Evolutionary conservation across 2,888 invertebrate genomes (phyloP), one percentile per base, ranked within the genome.

Genomic region (Campoplex capitator): DNA sequence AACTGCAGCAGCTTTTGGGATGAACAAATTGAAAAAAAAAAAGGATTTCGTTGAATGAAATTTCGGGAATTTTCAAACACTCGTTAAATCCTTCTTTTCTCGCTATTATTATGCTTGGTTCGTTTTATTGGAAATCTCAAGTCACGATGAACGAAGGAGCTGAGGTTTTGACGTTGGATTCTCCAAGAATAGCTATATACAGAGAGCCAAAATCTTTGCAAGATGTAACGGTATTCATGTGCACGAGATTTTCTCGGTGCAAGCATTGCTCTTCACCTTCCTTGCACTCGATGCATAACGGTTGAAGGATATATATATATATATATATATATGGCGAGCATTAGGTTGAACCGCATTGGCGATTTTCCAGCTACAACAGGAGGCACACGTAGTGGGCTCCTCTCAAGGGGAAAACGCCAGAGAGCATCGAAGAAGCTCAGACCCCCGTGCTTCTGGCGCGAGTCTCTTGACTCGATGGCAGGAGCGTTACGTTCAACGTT

Each of bases 381-480:
- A 74, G 68, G 76, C 23, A 23, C 88, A 82, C 78, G 80, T 84
- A 81, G 71, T 48, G 73, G 83, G 38, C 79, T 86, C 74, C 77
- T 86, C 83, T 86, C 85, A 75, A 83, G 85, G 85, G 85, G 77
- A 85, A 85, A 85, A 87, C 23, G 75, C 74, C 74, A 71, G 77
- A 76, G 74, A 78, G 81, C 67, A 78, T 73, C 74, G 65, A 23
- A 67, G 70, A 32, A 71, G 70, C 70, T 45, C 70, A 45, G 45
- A 56, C 76, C 23, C 23, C 23, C 23, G 23, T 23, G 23, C 58
- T 65, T 77, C 85, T 73, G 28, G 28, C 58, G 58, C 76, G 76
- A 23, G 62, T 23, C 23, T 45, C 16, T 76, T 62, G 32, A 76
- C 62, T 74, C 74, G 51, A 28, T 28, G 28, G 58, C 54, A 9